Base-by-base conservation (phyloP, 2,888 invertebrate species). In the Helleia helle region DNA sequence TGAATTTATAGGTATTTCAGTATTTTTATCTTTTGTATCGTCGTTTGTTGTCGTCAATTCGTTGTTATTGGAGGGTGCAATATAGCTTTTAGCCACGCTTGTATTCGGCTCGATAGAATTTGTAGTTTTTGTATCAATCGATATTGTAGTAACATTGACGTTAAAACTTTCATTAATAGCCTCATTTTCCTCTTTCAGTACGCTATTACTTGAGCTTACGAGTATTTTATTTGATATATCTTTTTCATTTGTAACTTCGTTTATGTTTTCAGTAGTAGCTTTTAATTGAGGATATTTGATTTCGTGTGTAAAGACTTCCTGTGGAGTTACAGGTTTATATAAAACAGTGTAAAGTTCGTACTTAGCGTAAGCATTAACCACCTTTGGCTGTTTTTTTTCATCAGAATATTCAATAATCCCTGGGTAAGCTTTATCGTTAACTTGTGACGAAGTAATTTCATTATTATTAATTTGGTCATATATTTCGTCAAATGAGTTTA, bases 401-500 rank as follows among this genome's bases (percentile, higher is more conserved):
- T 17, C 15, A 6, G 8, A 4, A 8, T 12, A 11, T n/a, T 25
- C 40, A 4, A 25, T 11, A 12, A 17, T 31, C 8, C 31, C 12
- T 12, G 9, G 14, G 7, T 4, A 13, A 15, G 11, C 9, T 9
- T 6, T 12, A 14, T 18, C 34, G n/a, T 29, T 18, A 38, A 39
- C 34, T 25, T 29, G 41, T 11, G 18, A 43, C 11, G 9, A 31
- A 39, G 12, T 4, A 38, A 30, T 22, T 41, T 41, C 37, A 18
- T 48, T 46, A 39, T 50, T 59, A 50, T 55, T 67, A 15, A 81
- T 53, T 56, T 76, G 67, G 36, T 70, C 79, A 52, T 80, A 85
- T 49, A 85, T 79, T 67, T 84, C 79, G 49, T 86, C 85, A 55
- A 86, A 84, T 40, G 68, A 66, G 53, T 73, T 71, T 8, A 72